These are phyloP conservation scores for Ameiurus melas DNA, from an alignment of 2,113 vertebrate genomes.

Conservation along the genomic window DNA sequence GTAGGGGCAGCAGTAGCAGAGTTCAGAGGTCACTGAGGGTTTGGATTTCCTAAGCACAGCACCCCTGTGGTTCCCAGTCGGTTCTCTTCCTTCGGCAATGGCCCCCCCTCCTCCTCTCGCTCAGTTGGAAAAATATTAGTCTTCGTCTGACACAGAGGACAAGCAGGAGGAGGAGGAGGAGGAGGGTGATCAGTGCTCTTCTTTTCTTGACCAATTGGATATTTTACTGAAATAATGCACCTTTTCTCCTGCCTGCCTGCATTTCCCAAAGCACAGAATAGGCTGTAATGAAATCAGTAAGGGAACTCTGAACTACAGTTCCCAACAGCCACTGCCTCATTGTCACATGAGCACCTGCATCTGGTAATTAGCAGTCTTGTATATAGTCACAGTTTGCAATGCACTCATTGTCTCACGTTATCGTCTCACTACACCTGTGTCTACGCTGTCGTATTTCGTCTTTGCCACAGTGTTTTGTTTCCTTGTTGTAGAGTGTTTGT, in stretches of 20 bases:
- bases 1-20: conserved; percentile 68
- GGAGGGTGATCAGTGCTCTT: background rate
- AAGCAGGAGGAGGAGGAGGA: conserved; percentile 9
- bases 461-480: too few species aligned
- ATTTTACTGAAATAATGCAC: conserved; percentile 12
- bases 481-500: too few species aligned
- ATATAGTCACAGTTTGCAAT: too few species aligned
- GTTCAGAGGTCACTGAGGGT: conserved; percentile 69
- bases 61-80: conserved; percentile 60
- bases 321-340: too few species aligned
- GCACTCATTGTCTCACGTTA: too few species aligned
- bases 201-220: background rate
- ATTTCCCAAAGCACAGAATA: background rate
- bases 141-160: conserved; percentile 40
- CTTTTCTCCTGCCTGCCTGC: conserved; percentile 7
- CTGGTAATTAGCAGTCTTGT: too few species aligned
- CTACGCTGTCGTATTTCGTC: too few species aligned
- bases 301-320: too few species aligned
- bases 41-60: conserved; percentile 70
- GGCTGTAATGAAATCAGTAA: background rate
- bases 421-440: too few species aligned
- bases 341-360: too few species aligned
- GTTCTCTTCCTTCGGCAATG: conserved; percentile 53
- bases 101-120: conserved; percentile 47
- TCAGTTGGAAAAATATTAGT: conserved; percentile 57